A percentile compares a stretch with the other conserved stretches of the same genome.
Conservation (phyloP, 1,140 invertebrate genomes). For the Drosophila erecta region DNA sequence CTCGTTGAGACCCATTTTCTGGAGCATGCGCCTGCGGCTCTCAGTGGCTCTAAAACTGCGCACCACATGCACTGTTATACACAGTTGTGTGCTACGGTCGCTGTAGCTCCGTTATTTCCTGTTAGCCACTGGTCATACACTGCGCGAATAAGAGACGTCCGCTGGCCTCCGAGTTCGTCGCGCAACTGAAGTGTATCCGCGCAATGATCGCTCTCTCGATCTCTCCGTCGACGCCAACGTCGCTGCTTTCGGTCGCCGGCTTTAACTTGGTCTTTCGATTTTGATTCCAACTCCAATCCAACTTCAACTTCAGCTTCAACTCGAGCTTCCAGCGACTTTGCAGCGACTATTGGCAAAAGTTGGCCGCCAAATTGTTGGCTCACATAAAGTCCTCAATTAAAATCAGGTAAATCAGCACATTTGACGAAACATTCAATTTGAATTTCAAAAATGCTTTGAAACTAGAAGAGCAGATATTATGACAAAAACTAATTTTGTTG, state of each 20-base stretch:
- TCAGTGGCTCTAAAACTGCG: constrained; percentile 25
- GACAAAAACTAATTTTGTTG: neutral
- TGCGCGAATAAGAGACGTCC: constrained; percentile 45
- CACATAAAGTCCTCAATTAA: constrained; percentile 50
- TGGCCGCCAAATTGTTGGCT: constrained; percentile 29
- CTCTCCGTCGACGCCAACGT: constrained; percentile 1
- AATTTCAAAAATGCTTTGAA: constrained; percentile 33
- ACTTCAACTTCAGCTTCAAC: constrained; percentile 1
- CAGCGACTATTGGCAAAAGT: neutral
- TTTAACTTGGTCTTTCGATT: constrained; percentile 7
- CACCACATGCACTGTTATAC: constrained; percentile 8
- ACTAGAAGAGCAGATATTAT: neutral
- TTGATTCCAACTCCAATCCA: constrained; percentile 1
- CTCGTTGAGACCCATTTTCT: constrained; percentile 79
- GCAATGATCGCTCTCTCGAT: constrained; percentile 19
- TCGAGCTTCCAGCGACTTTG: constrained; percentile 14
- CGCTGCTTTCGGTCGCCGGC: constrained; percentile 11
- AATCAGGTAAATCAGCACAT: constrained; percentile 1
- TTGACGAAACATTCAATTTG: constrained; percentile 12
- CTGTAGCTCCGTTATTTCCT: too few relatives aligned
- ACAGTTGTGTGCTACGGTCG: too few relatives aligned
- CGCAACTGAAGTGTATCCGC: constrained; percentile 52
- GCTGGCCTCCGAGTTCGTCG: constrained; percentile 66
- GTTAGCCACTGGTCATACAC: constrained; percentile 11
- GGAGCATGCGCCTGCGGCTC: constrained; percentile 52